phyloP scores from a whole-genome alignment of 2,888 invertebrate genomes.

The Macrosoma leucophasiata region DNA sequence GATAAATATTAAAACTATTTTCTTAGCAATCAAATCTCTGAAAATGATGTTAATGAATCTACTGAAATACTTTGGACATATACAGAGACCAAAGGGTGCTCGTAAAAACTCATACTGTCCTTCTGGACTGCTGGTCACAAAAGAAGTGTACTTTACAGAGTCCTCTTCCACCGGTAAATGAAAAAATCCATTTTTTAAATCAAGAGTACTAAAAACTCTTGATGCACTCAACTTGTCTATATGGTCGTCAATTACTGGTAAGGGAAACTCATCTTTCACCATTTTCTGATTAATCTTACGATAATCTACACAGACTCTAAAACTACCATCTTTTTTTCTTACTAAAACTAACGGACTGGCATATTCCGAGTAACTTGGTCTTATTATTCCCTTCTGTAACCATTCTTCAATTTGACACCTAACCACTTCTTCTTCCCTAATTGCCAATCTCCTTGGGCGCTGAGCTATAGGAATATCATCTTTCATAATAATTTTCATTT shows the following conservation, averaged over 20 bases:
- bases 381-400: slow-evolving; percentile 16
- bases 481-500: slow-evolving; percentile 21
- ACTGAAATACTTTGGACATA: slow-evolving; percentile 6
- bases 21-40: slow-evolving; percentile 19
- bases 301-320: slow-evolving; percentile 41
- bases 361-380: slow-evolving; percentile 23
- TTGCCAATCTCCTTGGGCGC: slow-evolving; percentile 23
- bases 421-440: slow-evolving; percentile 4
- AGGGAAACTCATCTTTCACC: slow-evolving; percentile 32
- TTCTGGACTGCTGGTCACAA: slow-evolving; percentile 33
- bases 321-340: slow-evolving; percentile 22
- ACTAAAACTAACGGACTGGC: slow-evolving; percentile 23
- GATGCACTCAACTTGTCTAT: slow-evolving; percentile 39
- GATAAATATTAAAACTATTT: slow-evolving; percentile 23
- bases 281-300: slow-evolving; percentile 39
- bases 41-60: slow-evolving; percentile 28
- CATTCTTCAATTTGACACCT: slow-evolving; percentile 19
- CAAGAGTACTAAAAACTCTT: slow-evolving; percentile 24
- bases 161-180: slow-evolving; percentile 33
- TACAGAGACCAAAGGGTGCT: slow-evolving; percentile 22
- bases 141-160: slow-evolving; percentile 36
- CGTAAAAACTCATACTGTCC: slow-evolving; percentile 43
- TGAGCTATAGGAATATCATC: slow-evolving; percentile 26
- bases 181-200: slow-evolving; percentile 41
- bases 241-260: slow-evolving; percentile 41